Percentiles rank a stretch among this genome's conserved stretches.
phyloP scores from a whole-genome alignment of 2,888 invertebrate species.

The Cheilosia vulpina region DNA sequence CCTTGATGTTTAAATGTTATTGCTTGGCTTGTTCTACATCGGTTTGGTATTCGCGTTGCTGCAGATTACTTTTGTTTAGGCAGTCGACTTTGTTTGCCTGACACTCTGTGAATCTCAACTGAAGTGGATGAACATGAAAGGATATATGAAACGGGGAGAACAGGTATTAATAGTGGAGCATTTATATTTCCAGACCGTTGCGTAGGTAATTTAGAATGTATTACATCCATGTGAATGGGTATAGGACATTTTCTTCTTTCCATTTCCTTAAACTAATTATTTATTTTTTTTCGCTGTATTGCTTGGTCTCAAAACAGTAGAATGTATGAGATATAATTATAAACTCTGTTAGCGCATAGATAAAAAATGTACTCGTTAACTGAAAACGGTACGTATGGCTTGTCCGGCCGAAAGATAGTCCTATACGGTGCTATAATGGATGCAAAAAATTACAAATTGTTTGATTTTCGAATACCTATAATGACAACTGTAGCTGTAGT shows the following conservation, averaged over 20 bases:
- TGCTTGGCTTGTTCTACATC: conserved; percentile 69
- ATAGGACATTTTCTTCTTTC: background rate
- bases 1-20: conserved; percentile 66
- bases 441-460: too few relatives aligned
- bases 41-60: conserved; percentile 53
- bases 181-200: background rate
- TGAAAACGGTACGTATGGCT: too few relatives aligned
- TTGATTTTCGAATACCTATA: too few relatives aligned
- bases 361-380: too few relatives aligned
- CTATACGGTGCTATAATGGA: too few relatives aligned
- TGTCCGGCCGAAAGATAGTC: too few relatives aligned
- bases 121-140: background rate
- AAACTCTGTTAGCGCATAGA: too few relatives aligned
- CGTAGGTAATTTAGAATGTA: background rate
- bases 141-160: background rate
- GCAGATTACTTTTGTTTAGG: conserved; percentile 37
- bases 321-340: too few relatives aligned
- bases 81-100: conserved; percentile 37
- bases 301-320: too few relatives aligned
- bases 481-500: too few relatives aligned
- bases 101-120: conserved; percentile 19
- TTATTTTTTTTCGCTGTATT: too few relatives aligned
- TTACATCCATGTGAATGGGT: background rate
- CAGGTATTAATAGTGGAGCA: background rate
- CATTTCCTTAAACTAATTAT: too few relatives aligned